A percentile compares a stretch with the other conserved stretches of the same genome.
Evolutionary conservation across 92 coral and sea anemone species (phyloP).

Genomic region (Virgularia gustaviana): DNA sequence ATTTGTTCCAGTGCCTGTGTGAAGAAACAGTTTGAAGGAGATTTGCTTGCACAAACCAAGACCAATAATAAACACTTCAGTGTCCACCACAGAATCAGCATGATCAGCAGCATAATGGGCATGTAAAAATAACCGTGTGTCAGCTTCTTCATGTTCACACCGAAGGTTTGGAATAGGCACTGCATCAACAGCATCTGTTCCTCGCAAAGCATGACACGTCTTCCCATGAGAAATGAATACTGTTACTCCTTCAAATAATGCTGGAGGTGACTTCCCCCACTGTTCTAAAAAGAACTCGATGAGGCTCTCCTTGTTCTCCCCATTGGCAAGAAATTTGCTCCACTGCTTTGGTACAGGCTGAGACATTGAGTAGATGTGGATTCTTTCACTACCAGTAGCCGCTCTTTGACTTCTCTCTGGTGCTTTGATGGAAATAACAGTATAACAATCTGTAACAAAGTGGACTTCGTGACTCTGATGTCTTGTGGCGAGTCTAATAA

Average conservation of each 20-base stretch:
- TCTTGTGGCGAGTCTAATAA: constrained; percentile 12
- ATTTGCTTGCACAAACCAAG: constrained; percentile 34
- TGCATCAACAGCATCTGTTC: not conserved
- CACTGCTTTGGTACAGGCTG: constrained; percentile 46
- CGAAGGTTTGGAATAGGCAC: constrained; percentile 12
- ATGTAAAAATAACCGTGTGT: not conserved
- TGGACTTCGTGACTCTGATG: constrained; percentile 16
- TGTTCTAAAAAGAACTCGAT: constrained; percentile 48
- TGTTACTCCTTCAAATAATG: constrained; percentile 6
- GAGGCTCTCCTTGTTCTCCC: constrained; percentile 53
- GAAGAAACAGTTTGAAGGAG: constrained; percentile 40
- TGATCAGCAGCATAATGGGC: constrained; percentile 3
- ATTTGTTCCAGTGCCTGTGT: constrained; percentile 57
- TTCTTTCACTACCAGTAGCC: constrained; percentile 41
- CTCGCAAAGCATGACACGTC: constrained; percentile 21
- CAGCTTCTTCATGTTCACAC: constrained; percentile 25
- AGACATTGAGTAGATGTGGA: constrained; percentile 22
- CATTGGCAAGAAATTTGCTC: constrained; percentile 43
- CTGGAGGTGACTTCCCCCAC: constrained; percentile 12
- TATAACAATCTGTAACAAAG: constrained; percentile 17
- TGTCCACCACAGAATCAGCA: constrained; percentile 46
- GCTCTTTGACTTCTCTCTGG: constrained; percentile 49
- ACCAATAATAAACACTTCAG: constrained; percentile 52
- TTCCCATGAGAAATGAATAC: constrained; percentile 22
- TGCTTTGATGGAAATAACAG: constrained; percentile 53